Conservation (phyloP, 2,797 vertebrate genomes). For the Lacerta viridis region DNA sequence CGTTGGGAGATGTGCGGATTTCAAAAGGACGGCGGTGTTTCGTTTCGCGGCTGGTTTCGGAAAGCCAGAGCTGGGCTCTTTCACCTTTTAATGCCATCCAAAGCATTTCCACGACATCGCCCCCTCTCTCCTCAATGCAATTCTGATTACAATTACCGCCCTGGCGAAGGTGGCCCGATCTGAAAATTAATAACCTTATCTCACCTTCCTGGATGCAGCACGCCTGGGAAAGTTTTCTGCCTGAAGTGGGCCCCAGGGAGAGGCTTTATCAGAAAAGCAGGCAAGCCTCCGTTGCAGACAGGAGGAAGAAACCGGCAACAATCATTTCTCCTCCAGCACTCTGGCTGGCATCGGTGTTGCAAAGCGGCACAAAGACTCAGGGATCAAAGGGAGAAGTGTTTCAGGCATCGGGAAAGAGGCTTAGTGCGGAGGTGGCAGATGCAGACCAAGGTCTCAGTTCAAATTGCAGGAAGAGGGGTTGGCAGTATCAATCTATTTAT, state of each 20-base stretch:
- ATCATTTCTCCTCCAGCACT: not conserved
- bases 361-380: not conserved
- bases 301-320: not conserved
- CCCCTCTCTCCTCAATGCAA: not conserved
- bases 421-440: too few species aligned
- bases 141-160: not conserved
- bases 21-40: too few species aligned
- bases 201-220: not conserved
- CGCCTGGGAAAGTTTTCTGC: not conserved
- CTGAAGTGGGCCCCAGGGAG: not conserved
- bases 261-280: not conserved
- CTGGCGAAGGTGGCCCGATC: not conserved
- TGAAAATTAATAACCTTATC: conserved; percentile 17
- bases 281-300: not conserved
- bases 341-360: not conserved
- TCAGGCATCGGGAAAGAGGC: too few species aligned
- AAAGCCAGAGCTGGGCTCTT: not conserved
- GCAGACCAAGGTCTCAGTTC: too few species aligned
- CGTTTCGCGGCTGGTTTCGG: too few species aligned
- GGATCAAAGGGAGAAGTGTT: not conserved
- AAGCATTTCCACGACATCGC: too few species aligned
- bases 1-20: too few species aligned
- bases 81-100: not conserved
- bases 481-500: too few species aligned
- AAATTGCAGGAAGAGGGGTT: too few species aligned